Conservation (phyloP, 2,888 invertebrate genomes). For the Stenolophus ochropezus region DNA sequence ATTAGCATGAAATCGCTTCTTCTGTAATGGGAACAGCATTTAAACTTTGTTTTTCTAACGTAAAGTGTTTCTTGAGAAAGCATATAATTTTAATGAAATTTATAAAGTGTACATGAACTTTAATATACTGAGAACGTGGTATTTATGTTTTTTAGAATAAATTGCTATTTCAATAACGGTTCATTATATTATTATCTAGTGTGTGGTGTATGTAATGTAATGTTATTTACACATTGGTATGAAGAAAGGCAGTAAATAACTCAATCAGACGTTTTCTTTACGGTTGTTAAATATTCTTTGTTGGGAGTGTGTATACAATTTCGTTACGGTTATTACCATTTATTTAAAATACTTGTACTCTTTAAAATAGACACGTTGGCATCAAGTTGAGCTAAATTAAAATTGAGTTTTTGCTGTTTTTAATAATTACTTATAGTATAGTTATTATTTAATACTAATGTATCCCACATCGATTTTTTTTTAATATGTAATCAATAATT, state of each 20-base stretch:
- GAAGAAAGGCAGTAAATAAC: neutral
- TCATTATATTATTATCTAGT: neutral
- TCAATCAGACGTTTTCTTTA: neutral
- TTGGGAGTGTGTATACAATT: neutral
- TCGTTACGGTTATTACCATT: neutral
- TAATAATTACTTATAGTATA: too few species aligned
- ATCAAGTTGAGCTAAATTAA: too few species aligned
- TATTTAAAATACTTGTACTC: neutral
- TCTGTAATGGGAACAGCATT: neutral
- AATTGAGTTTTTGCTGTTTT: too few species aligned
- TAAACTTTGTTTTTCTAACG: neutral
- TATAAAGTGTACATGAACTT: neutral
- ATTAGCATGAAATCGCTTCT: neutral
- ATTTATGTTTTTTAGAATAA: neutral
- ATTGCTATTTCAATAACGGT: neutral
- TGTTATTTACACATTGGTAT: neutral
- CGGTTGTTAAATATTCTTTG: neutral
- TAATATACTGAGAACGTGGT: neutral
- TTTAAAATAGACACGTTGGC: too few species aligned
- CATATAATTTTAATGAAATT: conserved; percentile 3
- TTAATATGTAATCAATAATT: too few species aligned
- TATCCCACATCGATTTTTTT: too few species aligned
- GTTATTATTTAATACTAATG: neutral
- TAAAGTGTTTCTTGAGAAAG: neutral
- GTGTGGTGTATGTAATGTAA: neutral